These are phyloP conservation scores for Copsychus sechellarum DNA, from an alignment of 2,113 vertebrate species.

Conservation along the genomic window DNA sequence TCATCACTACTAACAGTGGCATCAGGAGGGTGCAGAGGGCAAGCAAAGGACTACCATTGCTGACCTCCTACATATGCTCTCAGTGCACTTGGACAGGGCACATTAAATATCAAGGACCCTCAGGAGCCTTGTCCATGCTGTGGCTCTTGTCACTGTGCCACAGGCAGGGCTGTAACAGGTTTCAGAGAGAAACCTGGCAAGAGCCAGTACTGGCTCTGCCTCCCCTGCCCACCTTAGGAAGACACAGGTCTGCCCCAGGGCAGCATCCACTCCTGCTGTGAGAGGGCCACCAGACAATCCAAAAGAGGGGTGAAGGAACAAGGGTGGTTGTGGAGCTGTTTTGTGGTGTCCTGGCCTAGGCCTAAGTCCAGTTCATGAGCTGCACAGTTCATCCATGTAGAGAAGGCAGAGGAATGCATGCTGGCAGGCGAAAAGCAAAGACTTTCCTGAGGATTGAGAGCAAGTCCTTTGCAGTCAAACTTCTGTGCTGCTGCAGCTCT, in stretches of 20 bases:
- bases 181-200: neutral
- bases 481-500: neutral
- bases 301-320: neutral
- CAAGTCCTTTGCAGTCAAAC: neutral
- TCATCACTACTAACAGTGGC: neutral
- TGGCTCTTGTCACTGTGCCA: neutral
- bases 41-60: neutral
- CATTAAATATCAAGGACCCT: neutral
- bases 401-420: neutral
- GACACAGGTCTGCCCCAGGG: neutral
- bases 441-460: neutral
- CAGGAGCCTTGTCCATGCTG: neutral
- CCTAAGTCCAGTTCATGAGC: fast-evolving
- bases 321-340: neutral
- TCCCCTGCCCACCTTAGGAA: neutral
- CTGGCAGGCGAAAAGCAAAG: neutral
- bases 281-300: neutral
- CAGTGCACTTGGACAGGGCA: neutral
- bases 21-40: neutral
- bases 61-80: neutral
- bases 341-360: neutral
- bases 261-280: neutral
- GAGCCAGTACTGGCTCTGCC: neutral
- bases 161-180: neutral
- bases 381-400: neutral